These are phyloP conservation scores for Mesorhabditis spiculigera DNA, from an alignment of 2,888 invertebrate genomes.

Conservation along the genomic window DNA sequence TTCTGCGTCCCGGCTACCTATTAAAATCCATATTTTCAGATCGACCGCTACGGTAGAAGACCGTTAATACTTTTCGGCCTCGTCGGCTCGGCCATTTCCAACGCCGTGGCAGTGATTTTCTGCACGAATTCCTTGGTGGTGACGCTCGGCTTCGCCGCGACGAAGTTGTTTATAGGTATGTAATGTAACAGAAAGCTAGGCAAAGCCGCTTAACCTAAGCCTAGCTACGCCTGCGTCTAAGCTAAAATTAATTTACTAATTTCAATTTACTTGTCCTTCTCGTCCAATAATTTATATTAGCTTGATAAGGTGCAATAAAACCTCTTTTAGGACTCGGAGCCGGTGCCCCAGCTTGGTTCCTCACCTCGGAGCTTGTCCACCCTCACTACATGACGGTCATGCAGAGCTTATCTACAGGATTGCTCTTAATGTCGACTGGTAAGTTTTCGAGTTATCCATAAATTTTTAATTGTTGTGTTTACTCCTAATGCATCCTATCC, in stretches of 20 bases:
- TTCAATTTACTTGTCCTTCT: no score
- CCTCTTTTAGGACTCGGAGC: slow-evolving; percentile 47
- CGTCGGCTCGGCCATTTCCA: slow-evolving; percentile 44
- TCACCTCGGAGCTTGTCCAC: slow-evolving; percentile 53
- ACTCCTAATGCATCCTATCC: no score
- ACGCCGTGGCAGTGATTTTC: slow-evolving; percentile 40
- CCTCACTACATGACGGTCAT: background rate
- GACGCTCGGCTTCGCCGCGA: slow-evolving; percentile 31
- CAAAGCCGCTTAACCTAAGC: no score
- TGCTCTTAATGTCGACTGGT: background rate
- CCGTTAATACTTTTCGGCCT: slow-evolving; percentile 47
- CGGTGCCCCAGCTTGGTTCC: slow-evolving; percentile 57
- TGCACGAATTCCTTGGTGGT: slow-evolving; percentile 25
- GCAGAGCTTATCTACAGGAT: background rate
- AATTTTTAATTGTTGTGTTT: no score
- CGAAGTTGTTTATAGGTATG: slow-evolving; percentile 34
- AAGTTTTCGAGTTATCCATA: no score
- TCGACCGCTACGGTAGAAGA: slow-evolving; percentile 49
- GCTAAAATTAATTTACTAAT: no score
- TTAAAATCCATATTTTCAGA: slow-evolving; percentile 25
- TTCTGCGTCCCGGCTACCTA: slow-evolving; percentile 6
- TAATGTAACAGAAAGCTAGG: background rate
- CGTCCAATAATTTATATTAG: no score
- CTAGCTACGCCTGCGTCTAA: no score
- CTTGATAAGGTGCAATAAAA: slow-evolving; percentile 29